Conservation (phyloP, 2,113 vertebrate species). For the Leptobrachium ailaonicum region DNA sequence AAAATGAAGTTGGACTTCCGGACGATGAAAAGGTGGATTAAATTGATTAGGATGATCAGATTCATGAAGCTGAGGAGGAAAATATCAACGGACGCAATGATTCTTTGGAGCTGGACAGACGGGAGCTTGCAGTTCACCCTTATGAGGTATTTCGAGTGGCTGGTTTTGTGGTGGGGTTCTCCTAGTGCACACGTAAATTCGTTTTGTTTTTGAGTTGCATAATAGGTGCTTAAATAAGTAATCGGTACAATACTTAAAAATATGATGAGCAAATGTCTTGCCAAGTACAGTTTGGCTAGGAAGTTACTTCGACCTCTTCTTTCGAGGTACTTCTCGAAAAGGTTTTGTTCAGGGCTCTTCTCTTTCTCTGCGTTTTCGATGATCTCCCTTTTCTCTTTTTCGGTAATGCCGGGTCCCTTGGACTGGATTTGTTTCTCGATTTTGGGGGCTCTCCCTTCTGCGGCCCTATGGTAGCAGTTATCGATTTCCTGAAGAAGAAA, state of each 20-base stretch:
- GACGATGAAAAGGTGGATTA: constrained; percentile 95
- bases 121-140: constrained; percentile 94
- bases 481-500: constrained; percentile 98
- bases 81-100: constrained; percentile 92
- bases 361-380: constrained; percentile 98
- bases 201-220: constrained; percentile 92
- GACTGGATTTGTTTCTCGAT: constrained; percentile 99
- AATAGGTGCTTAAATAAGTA: constrained; percentile 93
- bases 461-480: constrained; percentile 97
- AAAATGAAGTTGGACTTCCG: constrained; percentile 99
- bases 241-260: constrained; percentile 95
- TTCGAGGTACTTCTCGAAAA: constrained; percentile 97
- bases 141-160: constrained; percentile 75
- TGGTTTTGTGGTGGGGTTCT: constrained; percentile 84
- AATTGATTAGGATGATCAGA: constrained; percentile 91
- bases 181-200: constrained; percentile 94
- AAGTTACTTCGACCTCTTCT: constrained; percentile 95
- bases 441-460: constrained; percentile 95
- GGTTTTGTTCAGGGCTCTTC: constrained; percentile 96
- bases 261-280: constrained; percentile 90
- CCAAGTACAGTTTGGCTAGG: constrained; percentile 92
- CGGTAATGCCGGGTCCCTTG: constrained; percentile 93
- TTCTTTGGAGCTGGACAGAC: constrained; percentile 93
- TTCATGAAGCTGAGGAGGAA: constrained; percentile 92
- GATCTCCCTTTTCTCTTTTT: constrained; percentile 91